Percentiles rank a stretch among this genome's conserved stretches.
Evolutionary conservation across 2,797 vertebrate species (phyloP).

Genomic region (Pangasius sanitwongsei): DNA sequence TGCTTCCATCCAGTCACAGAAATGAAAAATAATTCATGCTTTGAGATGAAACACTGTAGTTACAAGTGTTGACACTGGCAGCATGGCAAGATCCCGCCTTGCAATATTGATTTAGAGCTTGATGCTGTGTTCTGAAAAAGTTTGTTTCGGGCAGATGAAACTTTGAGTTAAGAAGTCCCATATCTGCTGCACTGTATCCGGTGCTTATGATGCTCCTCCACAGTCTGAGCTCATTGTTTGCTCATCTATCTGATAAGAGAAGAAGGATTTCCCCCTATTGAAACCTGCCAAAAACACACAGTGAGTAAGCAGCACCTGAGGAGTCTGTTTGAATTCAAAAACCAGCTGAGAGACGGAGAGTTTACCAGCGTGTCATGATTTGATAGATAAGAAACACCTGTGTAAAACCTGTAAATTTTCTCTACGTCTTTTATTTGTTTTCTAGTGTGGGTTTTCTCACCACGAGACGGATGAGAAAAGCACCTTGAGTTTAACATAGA

Average conservation of each 20-base stretch:
- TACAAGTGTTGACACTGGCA: constrained; percentile 9
- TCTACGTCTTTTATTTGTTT: constrained; percentile 9
- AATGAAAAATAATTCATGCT: not conserved
- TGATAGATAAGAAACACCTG: constrained; percentile 35
- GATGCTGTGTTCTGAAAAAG: not conserved
- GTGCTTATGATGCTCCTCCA: constrained; percentile 44
- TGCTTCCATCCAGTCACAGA: constrained; percentile 58
- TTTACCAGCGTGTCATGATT: constrained; percentile 16
- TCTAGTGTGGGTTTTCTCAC: not conserved
- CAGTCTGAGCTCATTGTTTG: constrained; percentile 73
- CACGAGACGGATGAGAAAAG: not conserved
- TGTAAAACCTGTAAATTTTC: constrained; percentile 2
- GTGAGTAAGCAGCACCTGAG: constrained; percentile 57
- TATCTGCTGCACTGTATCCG: constrained; percentile 33
- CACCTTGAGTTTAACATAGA: not conserved
- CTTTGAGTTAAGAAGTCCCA: constrained; percentile 29
- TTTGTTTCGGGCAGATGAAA: not conserved
- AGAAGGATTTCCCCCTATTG: constrained; percentile 80
- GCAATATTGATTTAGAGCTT: not conserved
- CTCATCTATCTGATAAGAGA: constrained; percentile 73
- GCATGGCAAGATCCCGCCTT: not conserved
- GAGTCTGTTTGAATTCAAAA: constrained; percentile 7
- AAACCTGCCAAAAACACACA: constrained; percentile 49
- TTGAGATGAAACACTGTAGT: not conserved
- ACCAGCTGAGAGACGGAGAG: constrained; percentile 33